phyloP scores from a whole-genome alignment of 2,113 vertebrate genomes.

The Otocyon megalotis region DNA sequence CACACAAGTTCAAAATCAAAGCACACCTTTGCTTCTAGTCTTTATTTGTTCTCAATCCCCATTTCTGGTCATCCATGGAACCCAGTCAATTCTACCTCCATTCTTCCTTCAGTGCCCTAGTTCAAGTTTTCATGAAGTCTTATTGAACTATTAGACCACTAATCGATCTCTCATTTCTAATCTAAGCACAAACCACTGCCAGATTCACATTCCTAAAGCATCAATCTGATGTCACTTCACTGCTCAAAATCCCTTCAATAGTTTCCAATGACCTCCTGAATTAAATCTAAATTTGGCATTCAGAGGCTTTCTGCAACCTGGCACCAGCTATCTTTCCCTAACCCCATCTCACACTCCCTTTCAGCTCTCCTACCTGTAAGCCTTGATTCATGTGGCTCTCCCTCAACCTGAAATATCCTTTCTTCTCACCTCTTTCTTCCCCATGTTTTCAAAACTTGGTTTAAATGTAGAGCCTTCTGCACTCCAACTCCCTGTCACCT shows the following conservation, averaged over 20 bases:
- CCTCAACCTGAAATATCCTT: neutral
- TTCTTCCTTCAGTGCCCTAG: neutral
- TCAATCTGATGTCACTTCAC: neutral
- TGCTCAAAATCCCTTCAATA: slow-evolving; percentile 25
- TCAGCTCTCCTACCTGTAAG: neutral
- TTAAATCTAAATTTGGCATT: slow-evolving; percentile 16
- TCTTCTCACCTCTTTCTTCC: neutral
- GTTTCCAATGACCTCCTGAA: neutral
- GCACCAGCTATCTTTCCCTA: neutral
- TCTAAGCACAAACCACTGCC: slow-evolving; percentile 7
- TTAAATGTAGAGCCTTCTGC: slow-evolving; percentile 34
- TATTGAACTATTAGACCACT: neutral
- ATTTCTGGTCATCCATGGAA: neutral
- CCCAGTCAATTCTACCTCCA: neutral
- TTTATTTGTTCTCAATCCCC: neutral
- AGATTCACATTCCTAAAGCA: slow-evolving; percentile 26
- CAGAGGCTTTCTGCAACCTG: neutral
- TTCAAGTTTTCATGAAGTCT: neutral
- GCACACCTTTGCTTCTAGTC: neutral
- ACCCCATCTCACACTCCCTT: neutral
- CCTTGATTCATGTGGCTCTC: neutral
- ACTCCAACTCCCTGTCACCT: neutral
- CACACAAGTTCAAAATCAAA: neutral
- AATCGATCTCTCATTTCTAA: slow-evolving; percentile 4
- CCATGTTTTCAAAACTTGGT: neutral